A percentile compares a stretch with the other conserved stretches of the same genome.
phyloP scores from a whole-genome alignment of 2,888 invertebrate genomes.

The Trichogramma dendrolimi region DNA sequence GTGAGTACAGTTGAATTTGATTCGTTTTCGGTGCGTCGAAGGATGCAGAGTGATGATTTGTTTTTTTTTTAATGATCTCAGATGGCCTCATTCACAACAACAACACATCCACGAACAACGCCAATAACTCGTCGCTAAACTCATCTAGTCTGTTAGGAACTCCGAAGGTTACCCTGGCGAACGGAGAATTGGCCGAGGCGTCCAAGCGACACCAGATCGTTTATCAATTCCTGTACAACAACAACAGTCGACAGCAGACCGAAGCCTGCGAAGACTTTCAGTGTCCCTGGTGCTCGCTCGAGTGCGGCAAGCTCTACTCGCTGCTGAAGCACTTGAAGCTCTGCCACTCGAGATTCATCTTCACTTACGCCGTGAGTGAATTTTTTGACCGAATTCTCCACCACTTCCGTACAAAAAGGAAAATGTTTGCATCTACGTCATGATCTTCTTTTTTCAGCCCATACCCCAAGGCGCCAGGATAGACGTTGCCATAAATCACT shows the following conservation, averaged over 20 bases:
- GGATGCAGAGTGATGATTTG: not conserved
- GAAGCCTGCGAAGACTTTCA: slow-evolving; percentile 89
- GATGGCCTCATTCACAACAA: slow-evolving; percentile 38
- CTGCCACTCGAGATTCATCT: slow-evolving; percentile 89
- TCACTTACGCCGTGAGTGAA: slow-evolving; percentile 78
- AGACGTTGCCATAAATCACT: slow-evolving; percentile 91
- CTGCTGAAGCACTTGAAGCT: slow-evolving; percentile 89
- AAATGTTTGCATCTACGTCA: not conserved
- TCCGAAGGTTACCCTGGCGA: slow-evolving; percentile 42
- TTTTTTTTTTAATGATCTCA: slow-evolving; percentile 4
- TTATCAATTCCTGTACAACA: slow-evolving; percentile 94
- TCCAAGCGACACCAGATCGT: slow-evolving; percentile 70
- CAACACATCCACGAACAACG: slow-evolving; percentile 45
- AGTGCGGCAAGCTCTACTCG: slow-evolving; percentile 82
- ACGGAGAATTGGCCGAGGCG: slow-evolving; percentile 40
- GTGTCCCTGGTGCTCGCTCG: slow-evolving; percentile 94
- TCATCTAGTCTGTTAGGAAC: slow-evolving; percentile 45
- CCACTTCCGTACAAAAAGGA: slow-evolving; percentile 31
- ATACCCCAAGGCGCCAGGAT: slow-evolving; percentile 78
- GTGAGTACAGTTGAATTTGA: slow-evolving; percentile 26
- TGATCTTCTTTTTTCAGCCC: slow-evolving; percentile 54
- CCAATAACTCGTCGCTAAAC: slow-evolving; percentile 47
- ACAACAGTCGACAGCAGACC: slow-evolving; percentile 90
- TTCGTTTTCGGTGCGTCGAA: not conserved
- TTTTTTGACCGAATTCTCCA: slow-evolving; percentile 14